A percentile compares a stretch with the other conserved stretches of the same genome.
phyloP scores from a whole-genome alignment of 2,888 invertebrate genomes.

The Noctua janthina region DNA sequence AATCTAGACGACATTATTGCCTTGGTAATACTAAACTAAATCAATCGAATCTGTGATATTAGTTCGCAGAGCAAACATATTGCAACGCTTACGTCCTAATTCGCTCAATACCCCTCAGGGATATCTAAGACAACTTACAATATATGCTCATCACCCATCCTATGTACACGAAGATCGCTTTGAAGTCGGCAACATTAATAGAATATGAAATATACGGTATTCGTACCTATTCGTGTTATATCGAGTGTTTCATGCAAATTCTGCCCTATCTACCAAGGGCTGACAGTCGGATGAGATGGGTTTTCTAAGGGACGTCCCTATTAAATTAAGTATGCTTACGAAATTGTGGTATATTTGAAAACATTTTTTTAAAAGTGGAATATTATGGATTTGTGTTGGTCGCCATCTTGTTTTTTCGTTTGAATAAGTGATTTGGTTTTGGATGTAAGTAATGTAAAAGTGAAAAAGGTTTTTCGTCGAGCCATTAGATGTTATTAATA shows the following conservation, averaged over 20 bases:
- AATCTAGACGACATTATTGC: conserved; percentile 14
- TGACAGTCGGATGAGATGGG: conserved; percentile 67
- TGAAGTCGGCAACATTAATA: conserved; percentile 71
- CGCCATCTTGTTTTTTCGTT: conserved; percentile 45
- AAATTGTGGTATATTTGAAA: conserved; percentile 59
- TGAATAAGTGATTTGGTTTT: conserved; percentile 25
- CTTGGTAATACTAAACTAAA: conserved; percentile 3
- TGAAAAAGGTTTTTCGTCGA: conserved; percentile 11
- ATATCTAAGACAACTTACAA: conserved; percentile 31
- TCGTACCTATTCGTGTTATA: conserved; percentile 49
- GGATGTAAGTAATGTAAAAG: conserved; percentile 6
- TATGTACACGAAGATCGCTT: conserved; percentile 39
- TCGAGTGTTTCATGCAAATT: conserved; percentile 75
- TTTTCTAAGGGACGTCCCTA: conserved; percentile 57
- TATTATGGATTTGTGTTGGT: conserved; percentile 16
- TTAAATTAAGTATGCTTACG: conserved; percentile 60
- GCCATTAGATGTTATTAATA: conserved; percentile 14
- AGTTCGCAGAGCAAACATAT: conserved; percentile 29
- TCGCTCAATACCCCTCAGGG: conserved; percentile 9
- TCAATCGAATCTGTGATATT: conserved; percentile 33
- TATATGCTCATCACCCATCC: conserved; percentile 25
- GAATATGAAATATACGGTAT: conserved; percentile 73
- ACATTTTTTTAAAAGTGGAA: conserved; percentile 50
- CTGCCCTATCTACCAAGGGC: conserved; percentile 63
- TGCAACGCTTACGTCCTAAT: conserved; percentile 25